Evolutionary conservation across 1,140 invertebrate species (phyloP), one percentile per base, ranked within the genome.

Genomic region (Lucilia sericata): DNA sequence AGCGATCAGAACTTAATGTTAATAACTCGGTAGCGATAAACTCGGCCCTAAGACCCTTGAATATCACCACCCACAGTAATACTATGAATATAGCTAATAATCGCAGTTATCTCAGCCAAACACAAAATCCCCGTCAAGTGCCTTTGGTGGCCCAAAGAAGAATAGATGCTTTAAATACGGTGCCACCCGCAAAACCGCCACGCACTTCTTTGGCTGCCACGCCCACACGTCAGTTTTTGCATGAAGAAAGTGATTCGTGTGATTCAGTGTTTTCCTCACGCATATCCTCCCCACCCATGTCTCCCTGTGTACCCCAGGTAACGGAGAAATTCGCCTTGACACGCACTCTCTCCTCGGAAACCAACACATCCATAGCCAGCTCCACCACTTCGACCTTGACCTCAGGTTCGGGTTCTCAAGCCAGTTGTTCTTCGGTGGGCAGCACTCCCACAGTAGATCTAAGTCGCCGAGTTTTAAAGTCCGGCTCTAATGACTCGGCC

Each of bases 261-360:
- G 96, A 97, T 90, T 97, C 96, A 9, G 96, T 96, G 3, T 95
- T 97, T 86, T 96, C 96, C 88, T 95, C 94, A 51, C 95, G 95
- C 51, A 94, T 89, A 55, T 88, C 87, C 13, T 90, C 90, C 34
- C 89, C 89, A 9, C 89, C 85, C 55, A 87, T 85, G 80, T 86
- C 86, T 70, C 86, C 86, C 34, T 81, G 74, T 19, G 85, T 81
- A n/a, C 83, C 83, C 12, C 90, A 83, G 86, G 89, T 78, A 91
- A 92, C 89, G 84, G 92, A 86, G 91, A 92, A 87, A 89, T 93
- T 87, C 91, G 92, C 89, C 85, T 88, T 91, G 30, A 91, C 90
- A 49, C 86, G 93, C 84, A 94, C 94, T 9, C 91, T 94, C 42
- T 93, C 94, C 82, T 94, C 93, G 10, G 94, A 94, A 87, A 93